These are phyloP conservation scores for Chelonia mydas DNA, from an alignment of 2,797 vertebrate genomes.

Conservation along the genomic window DNA sequence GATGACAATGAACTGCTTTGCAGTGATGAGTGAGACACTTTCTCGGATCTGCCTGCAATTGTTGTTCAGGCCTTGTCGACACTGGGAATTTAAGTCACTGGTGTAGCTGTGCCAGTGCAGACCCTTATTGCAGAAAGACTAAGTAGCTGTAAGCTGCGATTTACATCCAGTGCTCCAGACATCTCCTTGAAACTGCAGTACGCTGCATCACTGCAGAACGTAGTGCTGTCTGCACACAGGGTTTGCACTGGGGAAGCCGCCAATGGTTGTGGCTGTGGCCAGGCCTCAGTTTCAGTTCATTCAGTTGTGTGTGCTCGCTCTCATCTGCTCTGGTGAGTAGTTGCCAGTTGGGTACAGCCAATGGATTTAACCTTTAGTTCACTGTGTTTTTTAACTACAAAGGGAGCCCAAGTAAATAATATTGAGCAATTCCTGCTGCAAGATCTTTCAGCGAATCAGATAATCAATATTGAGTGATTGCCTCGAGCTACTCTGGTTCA, in stretches of 20 bases:
- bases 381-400: accelerated
- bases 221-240: accelerated
- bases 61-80: neutral
- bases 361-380: accelerated
- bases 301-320: neutral
- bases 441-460: neutral
- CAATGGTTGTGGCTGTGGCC: neutral
- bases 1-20: neutral
- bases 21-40: accelerated
- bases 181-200: neutral
- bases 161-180: accelerated
- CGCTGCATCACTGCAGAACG: accelerated
- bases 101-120: neutral
- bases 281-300: accelerated
- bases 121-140: accelerated
- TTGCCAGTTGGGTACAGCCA: accelerated
- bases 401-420: neutral
- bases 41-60: neutral
- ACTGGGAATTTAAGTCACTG: accelerated
- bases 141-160: neutral
- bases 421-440: neutral
- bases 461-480: neutral
- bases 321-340: neutral
- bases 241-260: neutral
- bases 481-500: accelerated